phyloP scores from a whole-genome alignment of 2,113 vertebrate species.

The Nicator chloris region DNA sequence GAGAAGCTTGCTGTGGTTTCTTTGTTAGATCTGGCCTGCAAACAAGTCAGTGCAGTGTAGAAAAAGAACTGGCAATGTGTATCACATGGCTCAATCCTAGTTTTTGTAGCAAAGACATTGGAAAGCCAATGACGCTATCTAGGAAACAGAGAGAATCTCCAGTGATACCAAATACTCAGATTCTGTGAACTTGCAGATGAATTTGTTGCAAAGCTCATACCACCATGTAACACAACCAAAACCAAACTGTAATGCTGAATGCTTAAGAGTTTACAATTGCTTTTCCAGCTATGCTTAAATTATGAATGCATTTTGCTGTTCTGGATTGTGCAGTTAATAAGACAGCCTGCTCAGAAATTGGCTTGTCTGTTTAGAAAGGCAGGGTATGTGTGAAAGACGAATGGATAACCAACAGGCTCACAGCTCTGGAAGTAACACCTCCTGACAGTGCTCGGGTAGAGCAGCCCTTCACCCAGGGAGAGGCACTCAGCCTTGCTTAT shows the following conservation, averaged over 20 bases:
- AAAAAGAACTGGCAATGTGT: neutral
- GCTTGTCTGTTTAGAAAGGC: constrained; percentile 16
- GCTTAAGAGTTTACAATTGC: constrained; percentile 30
- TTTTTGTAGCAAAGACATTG: neutral
- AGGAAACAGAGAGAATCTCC: neutral
- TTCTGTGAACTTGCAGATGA: neutral
- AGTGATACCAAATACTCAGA: neutral
- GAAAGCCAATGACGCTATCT: neutral
- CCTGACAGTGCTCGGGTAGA: constrained; percentile 32
- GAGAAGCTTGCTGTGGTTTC: neutral
- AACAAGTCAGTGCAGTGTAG: neutral
- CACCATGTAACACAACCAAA: constrained; percentile 10
- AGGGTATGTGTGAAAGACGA: constrained; percentile 22
- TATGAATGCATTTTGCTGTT: constrained; percentile 42
- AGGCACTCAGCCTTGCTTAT: constrained; percentile 16
- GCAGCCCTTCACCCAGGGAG: neutral
- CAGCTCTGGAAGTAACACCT: constrained; percentile 46
- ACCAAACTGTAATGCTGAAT: neutral
- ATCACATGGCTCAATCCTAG: neutral
- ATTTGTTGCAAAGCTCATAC: constrained; percentile 37
- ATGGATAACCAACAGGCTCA: constrained; percentile 37
- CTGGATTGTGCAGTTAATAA: constrained; percentile 5
- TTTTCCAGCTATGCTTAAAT: constrained; percentile 41
- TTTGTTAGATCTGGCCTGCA: neutral
- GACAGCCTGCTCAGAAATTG: constrained; percentile 42